A percentile compares a stretch with the other conserved stretches of the same genome.
phyloP scores from a whole-genome alignment of 2,113 vertebrate species.

The Heteronetta atricapilla region DNA sequence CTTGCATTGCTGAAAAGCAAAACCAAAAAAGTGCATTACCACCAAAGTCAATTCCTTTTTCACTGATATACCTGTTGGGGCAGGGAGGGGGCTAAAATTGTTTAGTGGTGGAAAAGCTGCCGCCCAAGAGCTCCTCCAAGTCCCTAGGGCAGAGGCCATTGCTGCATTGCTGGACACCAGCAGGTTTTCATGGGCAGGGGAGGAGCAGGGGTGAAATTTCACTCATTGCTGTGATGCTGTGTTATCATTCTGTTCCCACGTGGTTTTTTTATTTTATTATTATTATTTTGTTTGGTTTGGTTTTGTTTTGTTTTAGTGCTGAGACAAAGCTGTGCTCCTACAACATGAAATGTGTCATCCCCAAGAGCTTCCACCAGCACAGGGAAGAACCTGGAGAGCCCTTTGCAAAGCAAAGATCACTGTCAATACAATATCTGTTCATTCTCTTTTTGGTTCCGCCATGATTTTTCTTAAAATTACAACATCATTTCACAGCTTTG shows the following conservation, averaged over 20 bases:
- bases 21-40: not conserved
- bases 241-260: not conserved
- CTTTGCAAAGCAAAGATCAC: not conserved
- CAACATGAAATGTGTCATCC: not conserved
- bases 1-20: not conserved
- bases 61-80: not conserved
- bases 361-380: not conserved
- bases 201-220: not conserved
- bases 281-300: no score
- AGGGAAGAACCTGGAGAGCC: not conserved
- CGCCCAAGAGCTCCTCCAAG: not conserved
- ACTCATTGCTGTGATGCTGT: no score
- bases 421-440: not conserved
- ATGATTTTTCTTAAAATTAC: not conserved
- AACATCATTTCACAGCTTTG: not conserved
- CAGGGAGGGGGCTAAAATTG: not conserved
- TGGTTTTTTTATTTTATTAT: not conserved
- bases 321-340: not conserved
- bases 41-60: fast-evolving
- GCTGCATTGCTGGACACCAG: not conserved
- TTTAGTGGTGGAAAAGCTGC: not conserved
- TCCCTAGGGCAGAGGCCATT: not conserved
- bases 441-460: not conserved
- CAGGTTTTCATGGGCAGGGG: not conserved
- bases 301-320: not conserved